These are phyloP conservation scores for Sarcophaga bullata DNA, from an alignment of 1,140 invertebrate genomes.

Conservation along the genomic window DNA sequence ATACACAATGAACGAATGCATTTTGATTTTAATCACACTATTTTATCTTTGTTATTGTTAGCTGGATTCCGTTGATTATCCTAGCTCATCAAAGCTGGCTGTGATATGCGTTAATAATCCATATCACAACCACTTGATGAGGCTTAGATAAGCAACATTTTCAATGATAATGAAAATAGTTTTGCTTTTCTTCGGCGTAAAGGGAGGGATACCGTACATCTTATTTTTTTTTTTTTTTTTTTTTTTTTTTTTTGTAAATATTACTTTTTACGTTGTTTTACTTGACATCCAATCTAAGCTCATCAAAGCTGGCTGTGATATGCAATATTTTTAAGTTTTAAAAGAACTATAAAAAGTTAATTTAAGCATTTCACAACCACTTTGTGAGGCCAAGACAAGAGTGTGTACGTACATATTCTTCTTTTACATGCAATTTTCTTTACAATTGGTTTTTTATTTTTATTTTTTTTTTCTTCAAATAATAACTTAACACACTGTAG, in stretches of 20 bases:
- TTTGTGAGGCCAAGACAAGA: constrained; percentile 68
- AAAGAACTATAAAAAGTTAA: constrained; percentile 46
- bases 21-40: not conserved
- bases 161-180: constrained; percentile 43
- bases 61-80: constrained; percentile 65
- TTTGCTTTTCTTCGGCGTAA: not conserved
- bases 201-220: no score
- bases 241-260: not conserved
- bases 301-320: constrained; percentile 96
- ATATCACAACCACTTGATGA: constrained; percentile 85
- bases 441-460: not conserved
- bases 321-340: constrained; percentile 67
- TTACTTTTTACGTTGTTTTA: not conserved
- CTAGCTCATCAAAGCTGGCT: constrained; percentile 92
- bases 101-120: constrained; percentile 81
- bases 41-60: constrained; percentile 32
- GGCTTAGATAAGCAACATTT: constrained; percentile 65
- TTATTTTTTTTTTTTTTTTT: not conserved
- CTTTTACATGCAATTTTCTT: not conserved
- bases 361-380: constrained; percentile 81
- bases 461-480: not conserved
- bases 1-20: no score
- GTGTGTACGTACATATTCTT: constrained; percentile 7
- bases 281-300: constrained; percentile 69
- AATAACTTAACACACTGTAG: not conserved